A percentile compares a stretch with the other conserved stretches of the same genome.
Evolutionary conservation across 2,797 vertebrate genomes (phyloP).

Genomic region (Enteromius treurensis): DNA sequence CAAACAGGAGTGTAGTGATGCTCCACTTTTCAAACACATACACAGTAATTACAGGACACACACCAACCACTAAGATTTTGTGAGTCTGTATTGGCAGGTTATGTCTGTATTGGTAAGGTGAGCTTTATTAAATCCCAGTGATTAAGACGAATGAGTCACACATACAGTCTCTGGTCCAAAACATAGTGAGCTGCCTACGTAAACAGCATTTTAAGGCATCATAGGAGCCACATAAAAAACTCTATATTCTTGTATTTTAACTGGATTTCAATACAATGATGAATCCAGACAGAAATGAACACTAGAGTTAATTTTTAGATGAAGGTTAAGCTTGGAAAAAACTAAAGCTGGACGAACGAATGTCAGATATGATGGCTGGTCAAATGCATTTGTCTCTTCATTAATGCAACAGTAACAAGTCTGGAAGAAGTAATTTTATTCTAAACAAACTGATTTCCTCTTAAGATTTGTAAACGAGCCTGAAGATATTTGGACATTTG

Average conservation of each 20-base stretch:
- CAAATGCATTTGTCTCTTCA: constrained; percentile 11
- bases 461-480: background rate
- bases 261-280: background rate
- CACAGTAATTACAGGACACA: background rate
- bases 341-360: background rate
- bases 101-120: too few relatives aligned
- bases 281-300: background rate
- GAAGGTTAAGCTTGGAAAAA: constrained; percentile 36
- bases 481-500: background rate
- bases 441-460: background rate
- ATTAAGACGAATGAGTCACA: constrained; percentile 5
- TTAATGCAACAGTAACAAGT: background rate
- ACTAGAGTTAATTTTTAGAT: constrained; percentile 31
- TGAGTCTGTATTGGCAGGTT: background rate
- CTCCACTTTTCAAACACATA: background rate
- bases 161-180: background rate
- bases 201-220: background rate
- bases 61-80: background rate
- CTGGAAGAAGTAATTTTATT: background rate
- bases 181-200: too few relatives aligned
- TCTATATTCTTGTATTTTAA: background rate
- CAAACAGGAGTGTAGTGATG: background rate
- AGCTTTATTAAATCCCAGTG: background rate
- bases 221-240: background rate
- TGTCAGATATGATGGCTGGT: background rate